These are phyloP conservation scores for Aselliscus stoliczkanus DNA, from an alignment of 2,797 vertebrate species.

Conservation along the genomic window DNA sequence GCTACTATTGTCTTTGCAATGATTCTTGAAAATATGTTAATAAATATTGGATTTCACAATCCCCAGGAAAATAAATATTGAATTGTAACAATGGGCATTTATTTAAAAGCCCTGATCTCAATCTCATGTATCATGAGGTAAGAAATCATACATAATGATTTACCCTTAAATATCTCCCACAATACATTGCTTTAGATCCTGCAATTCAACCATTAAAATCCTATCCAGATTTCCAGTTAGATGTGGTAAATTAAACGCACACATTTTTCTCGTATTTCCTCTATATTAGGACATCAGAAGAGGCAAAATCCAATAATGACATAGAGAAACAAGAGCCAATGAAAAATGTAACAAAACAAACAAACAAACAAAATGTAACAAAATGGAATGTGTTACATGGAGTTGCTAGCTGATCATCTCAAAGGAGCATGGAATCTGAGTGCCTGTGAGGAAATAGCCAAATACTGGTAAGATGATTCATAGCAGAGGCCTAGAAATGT, in stretches of 20 bases:
- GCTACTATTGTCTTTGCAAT: conserved; percentile 19
- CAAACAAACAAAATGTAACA: not conserved
- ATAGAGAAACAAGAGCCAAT: not conserved
- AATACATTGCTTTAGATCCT: not conserved
- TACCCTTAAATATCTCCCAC: not conserved
- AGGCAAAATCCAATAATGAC: not conserved
- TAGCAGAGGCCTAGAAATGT: not conserved
- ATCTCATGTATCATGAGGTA: not conserved
- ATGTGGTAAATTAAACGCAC: not conserved
- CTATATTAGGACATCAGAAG: not conserved
- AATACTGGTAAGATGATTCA: not conserved
- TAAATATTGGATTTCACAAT: conserved; percentile 27
- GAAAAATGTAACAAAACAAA: not conserved
- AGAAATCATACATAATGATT: not conserved
- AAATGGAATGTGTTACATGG: not conserved
- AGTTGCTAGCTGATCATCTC: not conserved
- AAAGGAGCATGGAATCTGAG: not conserved
- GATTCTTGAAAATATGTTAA: conserved; percentile 12
- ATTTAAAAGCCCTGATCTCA: not conserved
- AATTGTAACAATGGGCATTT: conserved; percentile 16
- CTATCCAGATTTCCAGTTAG: not conserved
- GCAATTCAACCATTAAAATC: not conserved
- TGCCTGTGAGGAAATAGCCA: not conserved
- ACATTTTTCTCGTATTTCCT: not conserved
- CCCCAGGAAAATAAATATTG: conserved; percentile 44